These are phyloP conservation scores for Cryptocephalus primarius DNA, from an alignment of 2,888 invertebrate genomes.

Conservation along the genomic window DNA sequence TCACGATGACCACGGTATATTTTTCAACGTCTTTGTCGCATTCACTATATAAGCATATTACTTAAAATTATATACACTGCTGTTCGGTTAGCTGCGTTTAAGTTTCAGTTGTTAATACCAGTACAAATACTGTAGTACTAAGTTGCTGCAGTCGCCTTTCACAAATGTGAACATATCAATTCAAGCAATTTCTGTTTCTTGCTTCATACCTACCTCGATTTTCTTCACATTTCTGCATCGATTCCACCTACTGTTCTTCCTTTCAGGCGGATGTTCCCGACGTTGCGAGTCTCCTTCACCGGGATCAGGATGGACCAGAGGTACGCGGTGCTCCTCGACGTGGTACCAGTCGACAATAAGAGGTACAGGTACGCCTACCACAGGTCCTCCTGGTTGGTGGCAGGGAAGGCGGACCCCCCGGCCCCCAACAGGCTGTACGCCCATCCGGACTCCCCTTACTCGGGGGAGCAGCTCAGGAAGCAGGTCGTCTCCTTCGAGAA, in stretches of 20 bases:
- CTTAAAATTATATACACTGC: no score
- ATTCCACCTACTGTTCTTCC: constrained; percentile 12
- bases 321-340: constrained; percentile 68
- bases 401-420: constrained; percentile 72
- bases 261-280: constrained; percentile 74
- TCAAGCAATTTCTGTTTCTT: no score
- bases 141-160: no score
- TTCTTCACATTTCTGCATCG: no score
- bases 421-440: constrained; percentile 61
- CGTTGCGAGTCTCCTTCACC: constrained; percentile 62
- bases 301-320: constrained; percentile 53
- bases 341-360: constrained; percentile 71
- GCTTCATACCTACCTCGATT: no score
- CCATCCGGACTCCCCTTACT: constrained; percentile 73
- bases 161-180: no score
- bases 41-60: no score
- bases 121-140: no score
- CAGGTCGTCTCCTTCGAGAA: constrained; percentile 76
- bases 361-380: constrained; percentile 74
- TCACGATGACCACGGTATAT: no score
- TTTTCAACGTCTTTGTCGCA: no score
- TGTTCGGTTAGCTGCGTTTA: no score
- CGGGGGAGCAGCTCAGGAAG: constrained; percentile 64
- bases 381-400: constrained; percentile 71
- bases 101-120: no score